Evolutionary conservation across 1,140 invertebrate species (phyloP).

Genomic region (Formica exsecta): DNA sequence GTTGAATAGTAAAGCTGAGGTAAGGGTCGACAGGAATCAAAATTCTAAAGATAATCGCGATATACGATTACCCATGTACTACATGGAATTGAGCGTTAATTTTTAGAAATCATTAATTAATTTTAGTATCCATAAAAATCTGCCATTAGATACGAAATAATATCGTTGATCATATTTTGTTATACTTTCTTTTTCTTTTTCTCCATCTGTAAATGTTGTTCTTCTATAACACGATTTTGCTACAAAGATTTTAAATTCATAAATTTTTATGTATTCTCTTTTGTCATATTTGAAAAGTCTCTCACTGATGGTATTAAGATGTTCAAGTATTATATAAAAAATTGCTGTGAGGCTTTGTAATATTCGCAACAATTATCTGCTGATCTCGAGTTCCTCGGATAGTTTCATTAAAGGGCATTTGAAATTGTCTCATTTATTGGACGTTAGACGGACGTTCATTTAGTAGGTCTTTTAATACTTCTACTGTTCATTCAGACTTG

Average conservation of each 20-base stretch:
- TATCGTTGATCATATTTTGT: background rate
- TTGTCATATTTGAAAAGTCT: background rate
- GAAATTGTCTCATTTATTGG: conserved; percentile 50
- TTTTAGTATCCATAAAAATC: background rate
- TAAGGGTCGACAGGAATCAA: background rate
- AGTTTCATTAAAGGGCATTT: conserved; percentile 8
- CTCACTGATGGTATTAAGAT: background rate
- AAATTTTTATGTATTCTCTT: background rate
- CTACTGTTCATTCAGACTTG: conserved; percentile 55
- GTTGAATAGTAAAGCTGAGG: background rate
- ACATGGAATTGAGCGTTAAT: background rate
- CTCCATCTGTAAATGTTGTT: background rate
- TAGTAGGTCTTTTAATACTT: conserved; percentile 51
- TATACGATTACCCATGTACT: too few relatives aligned
- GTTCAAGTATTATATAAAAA: too few relatives aligned
- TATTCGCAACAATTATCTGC: background rate
- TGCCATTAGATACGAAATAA: background rate
- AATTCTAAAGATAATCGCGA: background rate
- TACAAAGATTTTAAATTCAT: background rate
- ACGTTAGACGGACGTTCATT: conserved; percentile 23
- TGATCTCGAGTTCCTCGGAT: background rate
- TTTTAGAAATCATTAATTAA: background rate
- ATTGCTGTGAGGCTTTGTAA: too few relatives aligned
- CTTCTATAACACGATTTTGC: background rate
- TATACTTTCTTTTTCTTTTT: too few relatives aligned